phyloP scores from a whole-genome alignment of 1,140 invertebrate species.

The Macrotrachela quadricornifera region DNA sequence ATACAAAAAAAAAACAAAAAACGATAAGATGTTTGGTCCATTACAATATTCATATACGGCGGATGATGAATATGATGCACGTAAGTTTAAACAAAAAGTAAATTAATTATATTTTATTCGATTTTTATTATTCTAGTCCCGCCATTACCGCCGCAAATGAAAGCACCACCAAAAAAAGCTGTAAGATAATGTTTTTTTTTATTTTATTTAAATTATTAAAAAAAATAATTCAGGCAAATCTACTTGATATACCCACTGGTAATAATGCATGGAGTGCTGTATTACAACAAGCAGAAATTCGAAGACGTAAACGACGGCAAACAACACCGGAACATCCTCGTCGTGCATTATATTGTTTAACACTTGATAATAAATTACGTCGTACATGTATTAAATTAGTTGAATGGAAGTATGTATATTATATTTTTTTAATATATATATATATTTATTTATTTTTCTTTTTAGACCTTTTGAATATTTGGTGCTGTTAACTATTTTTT shows the following conservation, averaged over 20 bases:
- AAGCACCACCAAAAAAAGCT: no score
- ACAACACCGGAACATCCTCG: slow-evolving; percentile 40
- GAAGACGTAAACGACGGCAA: neutral
- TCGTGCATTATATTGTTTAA: slow-evolving; percentile 71
- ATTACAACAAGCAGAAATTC: neutral
- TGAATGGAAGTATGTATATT: slow-evolving; percentile 70
- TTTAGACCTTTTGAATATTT: slow-evolving; percentile 83
- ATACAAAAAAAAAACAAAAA: no score
- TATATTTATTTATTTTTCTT: neutral
- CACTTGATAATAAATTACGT: slow-evolving; percentile 73
- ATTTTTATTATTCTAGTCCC: no score
- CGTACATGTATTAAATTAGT: slow-evolving; percentile 85
- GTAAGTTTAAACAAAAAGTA: no score
- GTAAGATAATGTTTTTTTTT: no score
- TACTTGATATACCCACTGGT: neutral
- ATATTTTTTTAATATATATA: neutral
- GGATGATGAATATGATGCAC: no score
- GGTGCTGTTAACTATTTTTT: slow-evolving; percentile 94
- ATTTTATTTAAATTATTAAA: no score
- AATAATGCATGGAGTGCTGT: slow-evolving; percentile 1
- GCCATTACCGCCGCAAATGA: no score
- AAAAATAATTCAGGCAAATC: no score
- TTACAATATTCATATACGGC: no score
- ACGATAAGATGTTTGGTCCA: no score
- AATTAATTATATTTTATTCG: no score